Evolutionary conservation across 2,888 invertebrate species (phyloP).

Genomic region (Pristionchus exspectatus): DNA sequence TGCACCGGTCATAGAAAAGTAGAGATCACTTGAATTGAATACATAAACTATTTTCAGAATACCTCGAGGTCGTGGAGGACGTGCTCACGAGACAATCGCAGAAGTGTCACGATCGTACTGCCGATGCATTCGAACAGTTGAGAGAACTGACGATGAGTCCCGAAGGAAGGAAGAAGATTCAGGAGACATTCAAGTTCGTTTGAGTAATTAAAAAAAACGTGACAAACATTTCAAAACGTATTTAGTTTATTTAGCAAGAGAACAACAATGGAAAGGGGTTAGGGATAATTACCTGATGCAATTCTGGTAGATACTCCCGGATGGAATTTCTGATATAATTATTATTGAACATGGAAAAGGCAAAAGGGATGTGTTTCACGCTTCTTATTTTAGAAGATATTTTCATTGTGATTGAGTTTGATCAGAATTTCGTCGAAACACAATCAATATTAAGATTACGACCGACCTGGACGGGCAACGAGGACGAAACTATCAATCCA

Average conservation of each 20-base stretch:
- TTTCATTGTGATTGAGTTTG: too few relatives aligned
- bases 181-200: slow-evolving; percentile 31
- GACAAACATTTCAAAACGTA: too few relatives aligned
- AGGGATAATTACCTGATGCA: neutral
- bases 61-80: slow-evolving; percentile 42
- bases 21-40: neutral
- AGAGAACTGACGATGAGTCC: neutral
- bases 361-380: too few relatives aligned
- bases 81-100: neutral
- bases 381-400: too few relatives aligned
- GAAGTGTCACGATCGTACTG: neutral
- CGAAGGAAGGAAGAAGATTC: slow-evolving; percentile 18
- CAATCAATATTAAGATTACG: neutral
- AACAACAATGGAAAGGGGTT: too few relatives aligned
- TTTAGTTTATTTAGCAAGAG: neutral
- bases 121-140: slow-evolving; percentile 20
- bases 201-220: too few relatives aligned
- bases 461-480: neutral
- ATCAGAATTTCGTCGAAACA: too few relatives aligned
- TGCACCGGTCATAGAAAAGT: too few relatives aligned
- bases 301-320: too few relatives aligned
- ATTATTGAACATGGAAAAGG: too few relatives aligned
- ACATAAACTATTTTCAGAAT: neutral
- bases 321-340: neutral
- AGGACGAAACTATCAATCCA: neutral